Evolutionary conservation across 2,888 invertebrate genomes (phyloP).

Genomic region (Hydrotaea diabolus): DNA sequence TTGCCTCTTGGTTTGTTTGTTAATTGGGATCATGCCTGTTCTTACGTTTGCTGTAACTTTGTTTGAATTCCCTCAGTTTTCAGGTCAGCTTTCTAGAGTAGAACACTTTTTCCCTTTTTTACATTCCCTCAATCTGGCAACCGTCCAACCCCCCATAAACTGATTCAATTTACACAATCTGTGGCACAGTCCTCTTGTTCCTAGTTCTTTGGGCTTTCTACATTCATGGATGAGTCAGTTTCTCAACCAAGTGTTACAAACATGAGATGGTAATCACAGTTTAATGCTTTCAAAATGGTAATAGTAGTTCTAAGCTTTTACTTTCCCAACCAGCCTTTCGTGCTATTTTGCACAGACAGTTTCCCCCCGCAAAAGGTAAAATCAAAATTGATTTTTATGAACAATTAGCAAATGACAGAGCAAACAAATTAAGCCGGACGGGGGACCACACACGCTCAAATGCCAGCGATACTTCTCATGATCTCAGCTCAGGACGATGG

Average conservation of each 20-base stretch:
- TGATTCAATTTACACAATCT: neutral
- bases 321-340: neutral
- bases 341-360: neutral
- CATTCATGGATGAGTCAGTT: conserved; percentile 19
- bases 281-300: conserved; percentile 18
- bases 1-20: too few species aligned
- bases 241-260: conserved; percentile 31
- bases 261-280: conserved; percentile 21
- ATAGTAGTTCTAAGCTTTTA: neutral
- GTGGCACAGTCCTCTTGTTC: neutral
- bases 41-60: too few species aligned
- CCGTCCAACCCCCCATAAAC: neutral
- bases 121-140: conserved; percentile 2
- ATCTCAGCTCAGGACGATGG: neutral
- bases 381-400: conserved; percentile 63
- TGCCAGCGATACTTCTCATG: neutral
- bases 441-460: conserved; percentile 34
- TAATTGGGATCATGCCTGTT: too few species aligned
- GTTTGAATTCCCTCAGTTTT: too few species aligned
- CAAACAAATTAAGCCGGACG: conserved; percentile 50
- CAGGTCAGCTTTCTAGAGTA: too few species aligned
- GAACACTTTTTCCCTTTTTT: too few species aligned
- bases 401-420: conserved; percentile 59
- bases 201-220: neutral
- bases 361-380: neutral